A percentile compares a stretch with the other conserved stretches of the same genome.
These are phyloP conservation scores for Ephydatia muelleri DNA, from an alignment of 37 sponge, comb jelly and placozoan species.

Conservation along the genomic window DNA sequence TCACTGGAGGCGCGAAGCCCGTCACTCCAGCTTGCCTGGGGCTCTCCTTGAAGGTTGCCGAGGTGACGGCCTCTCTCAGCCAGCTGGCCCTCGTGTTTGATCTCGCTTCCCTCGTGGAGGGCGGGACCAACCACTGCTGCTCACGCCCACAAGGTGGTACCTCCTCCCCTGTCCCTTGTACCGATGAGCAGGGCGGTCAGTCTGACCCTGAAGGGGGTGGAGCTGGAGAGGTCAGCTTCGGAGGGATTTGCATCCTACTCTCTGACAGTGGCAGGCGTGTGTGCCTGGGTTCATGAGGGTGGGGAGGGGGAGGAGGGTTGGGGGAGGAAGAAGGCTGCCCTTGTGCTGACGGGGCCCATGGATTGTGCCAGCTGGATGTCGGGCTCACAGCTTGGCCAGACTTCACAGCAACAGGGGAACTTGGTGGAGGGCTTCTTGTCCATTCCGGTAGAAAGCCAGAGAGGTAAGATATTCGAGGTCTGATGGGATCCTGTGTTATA, in stretches of 20 bases:
- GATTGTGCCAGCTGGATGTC: slow-evolving; percentile 20
- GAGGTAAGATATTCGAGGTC: slow-evolving; percentile 15
- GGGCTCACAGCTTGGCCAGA: neutral
- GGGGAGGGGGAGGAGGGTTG: neutral
- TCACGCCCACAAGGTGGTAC: neutral
- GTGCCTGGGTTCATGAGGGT: slow-evolving; percentile 2
- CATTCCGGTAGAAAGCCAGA: neutral
- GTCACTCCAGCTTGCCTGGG: neutral
- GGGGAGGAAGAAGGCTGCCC: neutral
- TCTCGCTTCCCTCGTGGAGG: slow-evolving; percentile 28
- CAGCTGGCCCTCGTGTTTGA: slow-evolving; percentile 17
- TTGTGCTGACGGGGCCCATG: slow-evolving; percentile 29
- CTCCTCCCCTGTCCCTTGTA: neutral
- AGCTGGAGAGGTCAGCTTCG: neutral
- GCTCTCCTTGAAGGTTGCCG: neutral
- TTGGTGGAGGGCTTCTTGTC: slow-evolving; percentile 33
- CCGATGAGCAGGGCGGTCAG: neutral
- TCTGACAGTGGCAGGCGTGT: neutral
- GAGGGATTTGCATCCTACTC: slow-evolving; percentile 6
- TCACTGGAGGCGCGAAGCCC: neutral
- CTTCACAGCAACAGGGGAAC: neutral
- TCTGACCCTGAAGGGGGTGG: slow-evolving; percentile 7
- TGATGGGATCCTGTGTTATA: too few species aligned
- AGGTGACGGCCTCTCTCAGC: neutral
- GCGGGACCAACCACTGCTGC: neutral